These are phyloP conservation scores for Pholis gunnellus DNA, from an alignment of 2,113 vertebrate species.

Conservation along the genomic window DNA sequence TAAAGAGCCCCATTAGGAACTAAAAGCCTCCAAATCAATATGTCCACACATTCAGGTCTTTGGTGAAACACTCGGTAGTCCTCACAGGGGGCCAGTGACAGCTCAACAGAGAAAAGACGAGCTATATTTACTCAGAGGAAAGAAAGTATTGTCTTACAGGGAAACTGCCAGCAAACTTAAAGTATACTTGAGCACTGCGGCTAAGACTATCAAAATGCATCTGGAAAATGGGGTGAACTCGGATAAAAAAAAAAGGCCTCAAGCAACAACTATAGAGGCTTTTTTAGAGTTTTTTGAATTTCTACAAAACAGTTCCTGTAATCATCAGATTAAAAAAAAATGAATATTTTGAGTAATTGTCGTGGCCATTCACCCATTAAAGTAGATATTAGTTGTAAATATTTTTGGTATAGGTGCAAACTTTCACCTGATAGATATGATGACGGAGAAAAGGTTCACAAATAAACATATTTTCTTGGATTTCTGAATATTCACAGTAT, in stretches of 20 bases:
- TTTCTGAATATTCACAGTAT: background rate
- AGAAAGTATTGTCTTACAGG: conserved; percentile 62
- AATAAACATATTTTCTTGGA: background rate
- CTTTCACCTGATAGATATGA: background rate
- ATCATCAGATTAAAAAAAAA: background rate
- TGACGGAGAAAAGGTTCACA: background rate
- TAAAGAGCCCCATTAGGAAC: conserved; percentile 54
- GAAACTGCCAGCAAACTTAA: conserved; percentile 35
- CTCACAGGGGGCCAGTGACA: conserved; percentile 35
- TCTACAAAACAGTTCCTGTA: background rate
- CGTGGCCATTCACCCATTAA: background rate
- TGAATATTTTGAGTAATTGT: background rate
- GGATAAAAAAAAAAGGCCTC: conserved; percentile 20
- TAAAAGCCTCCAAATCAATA: conserved; percentile 67
- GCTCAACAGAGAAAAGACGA: conserved; percentile 21
- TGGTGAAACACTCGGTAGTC: conserved; percentile 49
- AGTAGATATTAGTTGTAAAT: background rate
- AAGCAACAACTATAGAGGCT: conserved; percentile 1
- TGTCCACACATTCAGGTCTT: conserved; percentile 48
- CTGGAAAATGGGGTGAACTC: conserved; percentile 9
- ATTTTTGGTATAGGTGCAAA: background rate
- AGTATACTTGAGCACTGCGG: background rate
- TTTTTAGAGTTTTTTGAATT: background rate
- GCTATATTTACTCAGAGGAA: conserved; percentile 52
- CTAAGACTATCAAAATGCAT: conserved; percentile 6